Evolutionary conservation across 2,888 invertebrate genomes (phyloP).

Genomic region (Apeira syringaria): DNA sequence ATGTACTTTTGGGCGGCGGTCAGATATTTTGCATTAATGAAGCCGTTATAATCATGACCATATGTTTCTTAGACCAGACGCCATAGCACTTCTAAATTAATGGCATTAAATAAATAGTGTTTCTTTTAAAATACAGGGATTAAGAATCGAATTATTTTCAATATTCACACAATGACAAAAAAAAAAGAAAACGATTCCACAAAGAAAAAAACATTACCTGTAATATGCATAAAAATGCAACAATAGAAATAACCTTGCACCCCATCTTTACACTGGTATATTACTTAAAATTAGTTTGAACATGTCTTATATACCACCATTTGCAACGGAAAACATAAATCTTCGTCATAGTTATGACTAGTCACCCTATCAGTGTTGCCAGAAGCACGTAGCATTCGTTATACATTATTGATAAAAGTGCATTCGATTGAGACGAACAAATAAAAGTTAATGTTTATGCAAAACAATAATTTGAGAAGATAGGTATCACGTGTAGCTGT

Average conservation of each 20-base stretch:
- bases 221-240: constrained; percentile 45
- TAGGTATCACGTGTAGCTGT: background rate
- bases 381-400: constrained; percentile 47
- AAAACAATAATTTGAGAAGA: background rate
- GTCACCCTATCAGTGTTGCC: constrained; percentile 28
- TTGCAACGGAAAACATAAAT: constrained; percentile 38
- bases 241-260: constrained; percentile 37
- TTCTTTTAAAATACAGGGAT: too few relatives aligned
- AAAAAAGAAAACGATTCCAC: too few relatives aligned
- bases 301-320: constrained; percentile 24
- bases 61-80: too few relatives aligned
- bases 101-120: too few relatives aligned
- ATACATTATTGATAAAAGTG: constrained; percentile 22
- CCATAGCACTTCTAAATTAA: too few relatives aligned
- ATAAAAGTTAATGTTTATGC: constrained; percentile 8
- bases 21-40: too few relatives aligned
- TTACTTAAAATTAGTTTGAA: constrained; percentile 12
- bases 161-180: too few relatives aligned
- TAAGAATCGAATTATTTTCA: too few relatives aligned
- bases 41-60: too few relatives aligned
- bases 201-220: constrained; percentile 48
- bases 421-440: constrained; percentile 36
- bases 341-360: constrained; percentile 44
- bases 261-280: constrained; percentile 47
- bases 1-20: too few relatives aligned